Conservation (phyloP, 2,797 vertebrate genomes). For the Lithobates pipiens region DNA sequence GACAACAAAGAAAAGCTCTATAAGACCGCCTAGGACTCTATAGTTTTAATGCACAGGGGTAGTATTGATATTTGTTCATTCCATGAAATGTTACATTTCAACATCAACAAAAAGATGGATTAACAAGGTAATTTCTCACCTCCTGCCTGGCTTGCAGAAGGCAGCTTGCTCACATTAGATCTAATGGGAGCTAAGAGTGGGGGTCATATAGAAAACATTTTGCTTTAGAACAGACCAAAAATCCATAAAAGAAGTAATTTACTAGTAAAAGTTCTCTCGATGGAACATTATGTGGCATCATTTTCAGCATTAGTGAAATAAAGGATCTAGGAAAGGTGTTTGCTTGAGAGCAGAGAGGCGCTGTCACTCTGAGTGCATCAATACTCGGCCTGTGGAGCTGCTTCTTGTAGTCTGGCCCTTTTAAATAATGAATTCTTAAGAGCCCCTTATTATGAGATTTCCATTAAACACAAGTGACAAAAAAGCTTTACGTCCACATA, state of each 20-base stretch:
- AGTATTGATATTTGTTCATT: constrained; percentile 57
- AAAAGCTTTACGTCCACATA: constrained; percentile 58
- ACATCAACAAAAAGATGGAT: constrained; percentile 63
- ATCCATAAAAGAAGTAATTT: constrained; percentile 66
- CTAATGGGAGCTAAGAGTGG: constrained; percentile 66
- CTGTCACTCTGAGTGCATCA: constrained; percentile 69
- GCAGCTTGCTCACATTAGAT: constrained; percentile 67
- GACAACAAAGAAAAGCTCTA: constrained; percentile 28
- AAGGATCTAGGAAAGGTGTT: constrained; percentile 65
- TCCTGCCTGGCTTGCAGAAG: constrained; percentile 55
- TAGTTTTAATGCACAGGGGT: constrained; percentile 50
- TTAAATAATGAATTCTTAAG: constrained; percentile 73
- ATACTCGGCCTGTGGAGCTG: constrained; percentile 68
- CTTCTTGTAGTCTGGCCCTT: constrained; percentile 67
- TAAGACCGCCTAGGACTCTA: constrained; percentile 13
- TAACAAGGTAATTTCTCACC: constrained; percentile 63
- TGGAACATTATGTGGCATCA: constrained; percentile 68
- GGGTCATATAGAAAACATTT: constrained; percentile 62
- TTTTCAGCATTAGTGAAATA: constrained; percentile 68
- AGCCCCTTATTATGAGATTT: constrained; percentile 71
- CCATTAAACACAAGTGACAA: constrained; percentile 72
- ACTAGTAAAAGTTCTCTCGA: constrained; percentile 67
- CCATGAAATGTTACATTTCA: constrained; percentile 57
- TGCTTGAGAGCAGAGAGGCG: constrained; percentile 66
- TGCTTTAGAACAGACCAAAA: constrained; percentile 68